These are phyloP conservation scores for Sarcophilus harrisii DNA, from an alignment of 2,797 vertebrate species.

Conservation along the genomic window DNA sequence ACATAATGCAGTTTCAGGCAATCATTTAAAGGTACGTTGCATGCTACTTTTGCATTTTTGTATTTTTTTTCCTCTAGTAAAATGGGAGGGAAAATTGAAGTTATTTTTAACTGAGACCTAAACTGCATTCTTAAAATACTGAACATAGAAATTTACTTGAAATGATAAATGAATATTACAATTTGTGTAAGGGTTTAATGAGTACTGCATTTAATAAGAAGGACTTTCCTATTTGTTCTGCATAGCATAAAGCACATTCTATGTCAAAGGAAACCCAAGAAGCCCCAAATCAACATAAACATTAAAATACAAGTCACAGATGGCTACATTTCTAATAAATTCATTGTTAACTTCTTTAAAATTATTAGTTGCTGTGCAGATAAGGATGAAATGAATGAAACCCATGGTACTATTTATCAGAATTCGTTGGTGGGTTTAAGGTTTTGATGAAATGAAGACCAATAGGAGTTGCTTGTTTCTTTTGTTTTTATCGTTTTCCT, in stretches of 20 bases:
- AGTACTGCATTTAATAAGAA: not conserved
- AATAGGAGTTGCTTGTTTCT: slow-evolving; percentile 37
- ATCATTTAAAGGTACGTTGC: slow-evolving; percentile 88
- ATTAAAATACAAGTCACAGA: not conserved
- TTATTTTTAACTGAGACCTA: slow-evolving; percentile 58
- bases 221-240: slow-evolving; percentile 43
- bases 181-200: slow-evolving; percentile 37
- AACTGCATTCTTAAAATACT: slow-evolving; percentile 49
- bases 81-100: slow-evolving; percentile 49
- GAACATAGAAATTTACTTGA: slow-evolving; percentile 46
- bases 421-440: slow-evolving; percentile 37
- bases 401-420: not conserved
- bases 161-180: slow-evolving; percentile 46
- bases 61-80: slow-evolving; percentile 46
- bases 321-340: slow-evolving; percentile 9
- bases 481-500: not conserved
- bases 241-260: slow-evolving; percentile 15
- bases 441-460: slow-evolving; percentile 24
- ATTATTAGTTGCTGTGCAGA: not conserved
- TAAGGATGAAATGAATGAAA: slow-evolving; percentile 14
- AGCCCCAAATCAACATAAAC: slow-evolving; percentile 9
- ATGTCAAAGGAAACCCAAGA: slow-evolving; percentile 42
- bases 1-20: slow-evolving; percentile 87
- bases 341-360: slow-evolving; percentile 40
- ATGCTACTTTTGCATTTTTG: not conserved